A percentile compares a stretch with the other conserved stretches of the same genome.
Conservation (phyloP, 2,888 invertebrate species). For the Leucozona laternaria region DNA sequence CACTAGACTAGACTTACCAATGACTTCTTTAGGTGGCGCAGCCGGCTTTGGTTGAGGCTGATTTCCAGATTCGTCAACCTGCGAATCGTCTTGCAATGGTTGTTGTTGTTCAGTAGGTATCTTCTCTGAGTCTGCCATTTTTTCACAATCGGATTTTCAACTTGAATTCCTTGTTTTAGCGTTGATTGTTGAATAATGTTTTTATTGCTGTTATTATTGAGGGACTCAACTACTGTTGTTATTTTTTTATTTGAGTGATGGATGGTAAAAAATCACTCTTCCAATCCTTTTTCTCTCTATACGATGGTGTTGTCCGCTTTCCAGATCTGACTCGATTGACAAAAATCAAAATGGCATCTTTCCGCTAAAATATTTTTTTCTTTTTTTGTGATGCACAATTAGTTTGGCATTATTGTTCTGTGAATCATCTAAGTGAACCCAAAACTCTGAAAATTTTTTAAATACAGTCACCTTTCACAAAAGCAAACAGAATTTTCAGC, state of each 20-base stretch:
- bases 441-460: no score
- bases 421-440: slow-evolving; percentile 41
- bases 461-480: no score
- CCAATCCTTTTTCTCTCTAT: slow-evolving; percentile 85
- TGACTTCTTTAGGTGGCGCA: slow-evolving; percentile 91
- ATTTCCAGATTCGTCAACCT: slow-evolving; percentile 66
- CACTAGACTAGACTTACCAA: slow-evolving; percentile 86
- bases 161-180: slow-evolving; percentile 48
- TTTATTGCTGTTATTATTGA: slow-evolving; percentile 80
- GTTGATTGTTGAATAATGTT: slow-evolving; percentile 57
- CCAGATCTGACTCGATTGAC: slow-evolving; percentile 85
- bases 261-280: slow-evolving; percentile 87
- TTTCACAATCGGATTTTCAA: slow-evolving; percentile 70
- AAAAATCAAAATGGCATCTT: slow-evolving; percentile 79
- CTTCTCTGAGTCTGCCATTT: slow-evolving; percentile 97
- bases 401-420: background rate
- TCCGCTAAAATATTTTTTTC: slow-evolving; percentile 75
- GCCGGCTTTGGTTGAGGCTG: slow-evolving; percentile 81
- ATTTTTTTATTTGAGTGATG: slow-evolving; percentile 85
- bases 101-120: slow-evolving; percentile 85
- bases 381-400: slow-evolving; percentile 25
- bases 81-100: slow-evolving; percentile 79
- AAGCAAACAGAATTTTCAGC: no score
- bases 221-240: slow-evolving; percentile 86
- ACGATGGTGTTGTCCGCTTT: slow-evolving; percentile 88